phyloP scores from a whole-genome alignment of 2,113 vertebrate genomes.

The Ailurus styani region DNA sequence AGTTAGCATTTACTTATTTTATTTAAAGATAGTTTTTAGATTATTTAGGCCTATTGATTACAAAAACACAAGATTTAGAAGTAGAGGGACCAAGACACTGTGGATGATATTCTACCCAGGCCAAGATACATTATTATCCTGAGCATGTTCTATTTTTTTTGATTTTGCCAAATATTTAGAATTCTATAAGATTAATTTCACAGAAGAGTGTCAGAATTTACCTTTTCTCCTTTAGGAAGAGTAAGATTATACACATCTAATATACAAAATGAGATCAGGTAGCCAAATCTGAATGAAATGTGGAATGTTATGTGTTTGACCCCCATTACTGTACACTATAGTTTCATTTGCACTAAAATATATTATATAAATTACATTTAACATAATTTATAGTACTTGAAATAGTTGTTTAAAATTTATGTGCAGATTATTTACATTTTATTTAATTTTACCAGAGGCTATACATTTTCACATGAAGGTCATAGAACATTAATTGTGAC shows the following conservation, averaged over 20 bases:
- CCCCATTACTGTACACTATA: background rate
- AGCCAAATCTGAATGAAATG: background rate
- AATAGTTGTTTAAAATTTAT: background rate
- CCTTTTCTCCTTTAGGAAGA: background rate
- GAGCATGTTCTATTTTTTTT: background rate
- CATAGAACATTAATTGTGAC: background rate
- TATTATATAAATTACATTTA: background rate
- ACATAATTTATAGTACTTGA: background rate
- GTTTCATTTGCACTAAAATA: background rate
- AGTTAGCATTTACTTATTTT: background rate
- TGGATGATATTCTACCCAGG: background rate
- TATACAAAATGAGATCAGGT: background rate
- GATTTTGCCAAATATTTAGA: background rate
- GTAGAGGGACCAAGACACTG: background rate
- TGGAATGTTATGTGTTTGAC: background rate
- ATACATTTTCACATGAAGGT: background rate
- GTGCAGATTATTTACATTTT: background rate
- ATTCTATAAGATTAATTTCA: background rate
- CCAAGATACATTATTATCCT: background rate
- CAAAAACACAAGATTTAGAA: background rate
- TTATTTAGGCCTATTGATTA: background rate
- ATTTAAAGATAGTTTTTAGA: background rate
- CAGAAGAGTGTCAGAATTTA: background rate
- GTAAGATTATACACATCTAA: background rate
- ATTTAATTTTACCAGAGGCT: background rate